phyloP scores from a whole-genome alignment of 2,888 invertebrate genomes.

The Heteropelma amictum region DNA sequence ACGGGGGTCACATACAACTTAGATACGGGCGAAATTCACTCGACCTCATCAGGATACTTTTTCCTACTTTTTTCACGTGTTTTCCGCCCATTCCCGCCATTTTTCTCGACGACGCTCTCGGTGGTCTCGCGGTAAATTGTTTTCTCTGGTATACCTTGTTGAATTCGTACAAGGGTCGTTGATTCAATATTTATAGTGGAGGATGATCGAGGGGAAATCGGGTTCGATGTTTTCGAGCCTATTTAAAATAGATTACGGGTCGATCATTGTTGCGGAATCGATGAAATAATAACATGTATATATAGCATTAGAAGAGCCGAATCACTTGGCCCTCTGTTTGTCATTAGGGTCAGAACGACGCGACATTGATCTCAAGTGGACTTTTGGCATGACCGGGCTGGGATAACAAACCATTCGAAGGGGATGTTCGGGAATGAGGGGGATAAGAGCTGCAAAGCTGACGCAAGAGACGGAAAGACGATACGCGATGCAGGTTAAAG shows the following conservation, averaged over 20 bases:
- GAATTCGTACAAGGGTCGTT: background rate
- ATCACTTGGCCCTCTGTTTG: constrained; percentile 68
- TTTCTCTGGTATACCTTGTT: background rate
- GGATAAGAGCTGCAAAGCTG: constrained; percentile 1
- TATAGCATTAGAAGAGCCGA: constrained; percentile 21
- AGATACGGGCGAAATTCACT: constrained; percentile 28
- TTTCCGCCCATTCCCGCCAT: constrained; percentile 20
- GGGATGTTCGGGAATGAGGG: constrained; percentile 57
- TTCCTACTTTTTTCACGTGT: constrained; percentile 4
- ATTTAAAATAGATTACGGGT: constrained; percentile 44
- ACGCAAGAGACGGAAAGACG: background rate
- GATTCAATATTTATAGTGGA: constrained; percentile 21
- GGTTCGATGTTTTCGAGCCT: constrained; percentile 25
- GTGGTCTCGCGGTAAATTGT: background rate
- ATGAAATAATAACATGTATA: constrained; percentile 38
- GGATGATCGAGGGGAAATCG: constrained; percentile 7
- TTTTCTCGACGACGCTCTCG: background rate
- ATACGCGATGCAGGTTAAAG: constrained; percentile 3
- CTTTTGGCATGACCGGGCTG: constrained; percentile 66
- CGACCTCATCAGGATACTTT: constrained; percentile 20
- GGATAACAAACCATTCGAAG: constrained; percentile 73
- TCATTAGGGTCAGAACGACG: constrained; percentile 70
- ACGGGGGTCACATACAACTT: constrained; percentile 6
- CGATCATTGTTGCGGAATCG: constrained; percentile 42
- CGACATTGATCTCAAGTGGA: constrained; percentile 68